phyloP scores from a whole-genome alignment of 2,888 invertebrate species.

The Ophraella communa region DNA sequence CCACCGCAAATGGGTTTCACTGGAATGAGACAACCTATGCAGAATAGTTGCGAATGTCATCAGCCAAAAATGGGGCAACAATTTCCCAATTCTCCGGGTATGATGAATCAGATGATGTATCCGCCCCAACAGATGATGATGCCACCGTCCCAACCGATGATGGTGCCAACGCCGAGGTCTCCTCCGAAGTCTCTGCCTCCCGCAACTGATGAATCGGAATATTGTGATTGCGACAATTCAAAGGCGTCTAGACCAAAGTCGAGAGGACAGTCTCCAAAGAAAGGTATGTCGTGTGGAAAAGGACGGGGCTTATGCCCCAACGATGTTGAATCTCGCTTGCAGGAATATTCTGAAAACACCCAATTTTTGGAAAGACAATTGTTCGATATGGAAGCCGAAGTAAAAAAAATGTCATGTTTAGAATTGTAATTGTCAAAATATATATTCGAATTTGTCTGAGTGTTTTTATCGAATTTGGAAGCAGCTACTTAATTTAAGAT shows the following conservation, averaged over 20 bases:
- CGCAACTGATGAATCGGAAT: not conserved
- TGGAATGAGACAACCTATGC: not conserved
- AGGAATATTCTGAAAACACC: slow-evolving; percentile 59
- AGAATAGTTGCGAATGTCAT: not conserved
- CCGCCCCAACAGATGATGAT: not conserved
- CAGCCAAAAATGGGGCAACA: not conserved
- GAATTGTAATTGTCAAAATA: too few relatives aligned
- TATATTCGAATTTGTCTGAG: too few relatives aligned
- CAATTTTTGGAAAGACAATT: slow-evolving; percentile 67
- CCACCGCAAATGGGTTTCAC: not conserved
- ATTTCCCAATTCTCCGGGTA: too few relatives aligned
- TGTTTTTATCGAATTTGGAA: too few relatives aligned
- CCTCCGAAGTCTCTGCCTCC: not conserved
- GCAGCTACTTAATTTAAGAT: too few relatives aligned
- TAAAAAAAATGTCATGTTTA: slow-evolving; percentile 65
- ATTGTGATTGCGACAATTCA: slow-evolving; percentile 11
- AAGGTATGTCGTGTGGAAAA: slow-evolving; percentile 52
- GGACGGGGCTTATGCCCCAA: slow-evolving; percentile 59
- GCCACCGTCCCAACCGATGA: not conserved
- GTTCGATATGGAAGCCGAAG: slow-evolving; percentile 66
- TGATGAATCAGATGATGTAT: not conserved
- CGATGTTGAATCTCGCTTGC: slow-evolving; percentile 58
- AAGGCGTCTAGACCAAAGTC: slow-evolving; percentile 27
- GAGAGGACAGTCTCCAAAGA: not conserved
- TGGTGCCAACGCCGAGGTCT: not conserved